Conservation (phyloP, 2,888 invertebrate genomes). For the Lacanobia oleracea region DNA sequence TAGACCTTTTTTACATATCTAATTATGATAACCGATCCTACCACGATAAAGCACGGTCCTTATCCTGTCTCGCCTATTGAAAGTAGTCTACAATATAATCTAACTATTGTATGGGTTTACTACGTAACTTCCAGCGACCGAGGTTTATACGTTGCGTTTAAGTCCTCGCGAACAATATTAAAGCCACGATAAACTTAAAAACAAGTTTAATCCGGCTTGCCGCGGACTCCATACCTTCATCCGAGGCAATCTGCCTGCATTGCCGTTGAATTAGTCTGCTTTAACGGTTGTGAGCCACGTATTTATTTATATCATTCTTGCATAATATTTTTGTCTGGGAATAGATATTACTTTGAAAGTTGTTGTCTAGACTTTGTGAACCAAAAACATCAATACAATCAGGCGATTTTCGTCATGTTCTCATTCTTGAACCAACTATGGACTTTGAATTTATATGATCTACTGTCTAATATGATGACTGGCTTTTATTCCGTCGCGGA, state of each 20-base stretch:
- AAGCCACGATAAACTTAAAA: conserved; percentile 89
- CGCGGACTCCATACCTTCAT: conserved; percentile 81
- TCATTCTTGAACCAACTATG: not conserved
- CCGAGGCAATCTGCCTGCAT: conserved; percentile 82
- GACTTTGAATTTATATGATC: not conserved
- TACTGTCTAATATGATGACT: not conserved
- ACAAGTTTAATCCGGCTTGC: conserved; percentile 88
- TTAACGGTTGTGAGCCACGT: conserved; percentile 71
- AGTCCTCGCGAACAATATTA: conserved; percentile 88
- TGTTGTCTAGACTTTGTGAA: not conserved
- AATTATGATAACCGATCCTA: not conserved
- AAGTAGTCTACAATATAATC: conserved; percentile 68
- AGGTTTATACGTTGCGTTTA: conserved; percentile 85
- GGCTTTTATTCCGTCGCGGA: not conserved
- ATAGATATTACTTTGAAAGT: conserved; percentile 13
- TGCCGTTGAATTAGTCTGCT: conserved; percentile 82
- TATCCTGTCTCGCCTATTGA: conserved; percentile 60
- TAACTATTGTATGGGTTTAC: conserved; percentile 74
- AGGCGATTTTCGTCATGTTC: not conserved
- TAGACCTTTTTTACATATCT: not conserved
- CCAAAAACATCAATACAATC: not conserved
- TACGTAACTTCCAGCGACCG: conserved; percentile 74
- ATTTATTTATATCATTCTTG: conserved; percentile 61
- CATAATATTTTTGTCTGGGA: conserved; percentile 43
- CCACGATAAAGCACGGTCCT: not conserved